Evolutionary conservation across 2,888 invertebrate genomes (phyloP), one percentile per base, ranked within the genome.

Genomic region (Dolomedes plantarius): DNA sequence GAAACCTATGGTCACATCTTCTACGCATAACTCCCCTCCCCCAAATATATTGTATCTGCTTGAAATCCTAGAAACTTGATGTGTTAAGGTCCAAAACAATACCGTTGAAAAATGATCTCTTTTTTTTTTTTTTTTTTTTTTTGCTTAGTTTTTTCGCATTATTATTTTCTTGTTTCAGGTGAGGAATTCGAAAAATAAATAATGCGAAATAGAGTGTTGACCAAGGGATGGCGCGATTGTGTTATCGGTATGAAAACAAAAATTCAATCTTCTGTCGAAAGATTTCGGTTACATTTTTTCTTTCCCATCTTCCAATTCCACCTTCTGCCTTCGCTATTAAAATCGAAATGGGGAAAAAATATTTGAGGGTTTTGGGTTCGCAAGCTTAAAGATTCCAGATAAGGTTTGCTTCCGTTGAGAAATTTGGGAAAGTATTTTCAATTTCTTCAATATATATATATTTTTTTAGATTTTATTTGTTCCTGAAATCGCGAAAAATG

Each of bases 91-190:
- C 65, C 36, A 36, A 46, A 46, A 28, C 36, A 29, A 7, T 32
- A 27, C 77, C 11, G 31, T 65, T 85, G 77, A 85, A 85, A 77
- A 85, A 85, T 85, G 83, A 68, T 77, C 56, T 77, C 83, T 64
- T 64, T 73, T 67, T 39, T 27, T 28, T 5, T 39, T 78, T 23
- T 64, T 73, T 65, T 5, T 27, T 67, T 7, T 19, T 36, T 69
- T 69, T 64, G 39, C 64, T 36, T 36, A 36, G 36, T 36, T 36
- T 23, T 36, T 76, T 5, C n/a, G 68, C 41, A 69, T 71, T 76
- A 67, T 56, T 68, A 56, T 74, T 81, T 56, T 62, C 36, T 67
- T 71, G 29, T 62, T 19, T 39, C 32, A 77, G 68, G 73, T 73
- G 77, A 85, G 50, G 31, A 76, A 76, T 76, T 71, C 64, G 72